Evolutionary conservation across 2,888 invertebrate genomes (phyloP).

Genomic region (Clunio marinus): DNA sequence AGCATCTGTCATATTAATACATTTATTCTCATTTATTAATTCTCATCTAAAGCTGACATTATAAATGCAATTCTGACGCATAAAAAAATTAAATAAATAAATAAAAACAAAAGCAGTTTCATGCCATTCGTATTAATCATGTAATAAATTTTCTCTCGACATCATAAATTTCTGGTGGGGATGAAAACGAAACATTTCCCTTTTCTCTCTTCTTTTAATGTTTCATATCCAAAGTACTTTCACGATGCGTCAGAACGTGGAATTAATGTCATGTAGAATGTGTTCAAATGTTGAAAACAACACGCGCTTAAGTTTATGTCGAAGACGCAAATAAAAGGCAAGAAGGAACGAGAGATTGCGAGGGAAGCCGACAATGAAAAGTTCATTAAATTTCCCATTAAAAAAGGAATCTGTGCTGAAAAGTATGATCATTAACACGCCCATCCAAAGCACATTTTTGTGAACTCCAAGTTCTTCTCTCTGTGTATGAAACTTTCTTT

Average conservation of each 20-base stretch:
- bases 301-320: not conserved
- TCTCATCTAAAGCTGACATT: no score
- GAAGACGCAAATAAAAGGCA: not conserved
- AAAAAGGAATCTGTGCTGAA: not conserved
- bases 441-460: no score
- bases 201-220: not conserved
- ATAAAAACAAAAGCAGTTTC: conserved; percentile 10
- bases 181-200: no score
- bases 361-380: not conserved
- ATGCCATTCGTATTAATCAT: conserved; percentile 15
- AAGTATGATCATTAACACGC: conserved; percentile 14
- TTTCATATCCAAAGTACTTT: conserved; percentile 8
- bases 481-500: no score
- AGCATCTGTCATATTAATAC: no score
- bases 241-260: not conserved
- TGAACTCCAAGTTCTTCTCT: no score
- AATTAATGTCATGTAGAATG: conserved; percentile 15
- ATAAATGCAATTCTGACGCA: no score
- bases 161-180: conserved; percentile 22
- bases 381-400: not conserved
- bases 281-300: not conserved
- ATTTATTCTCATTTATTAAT: no score
- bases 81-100: not conserved
- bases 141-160: conserved; percentile 3
- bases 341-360: no score